Evolutionary conservation across 2,113 vertebrate genomes (phyloP).

Genomic region (Caranx ignobilis): DNA sequence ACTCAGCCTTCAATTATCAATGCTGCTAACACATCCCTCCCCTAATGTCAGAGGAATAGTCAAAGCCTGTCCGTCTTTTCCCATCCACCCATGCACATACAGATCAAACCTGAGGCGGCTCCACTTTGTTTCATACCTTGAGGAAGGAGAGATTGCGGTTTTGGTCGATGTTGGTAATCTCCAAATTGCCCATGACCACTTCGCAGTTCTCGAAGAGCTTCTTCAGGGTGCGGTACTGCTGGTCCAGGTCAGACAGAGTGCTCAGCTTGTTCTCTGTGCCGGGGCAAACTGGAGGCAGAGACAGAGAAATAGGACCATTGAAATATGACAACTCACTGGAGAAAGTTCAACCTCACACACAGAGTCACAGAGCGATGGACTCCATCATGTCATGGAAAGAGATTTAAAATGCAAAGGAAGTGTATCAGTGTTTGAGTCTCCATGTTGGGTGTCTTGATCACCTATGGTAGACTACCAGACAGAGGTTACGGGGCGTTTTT

Average conservation of each 20-base stretch:
- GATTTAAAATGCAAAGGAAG: not conserved
- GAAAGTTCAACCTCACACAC: not conserved
- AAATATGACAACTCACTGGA: not conserved
- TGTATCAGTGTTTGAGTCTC: not conserved
- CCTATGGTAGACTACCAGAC: not conserved
- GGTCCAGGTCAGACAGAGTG: conserved; percentile 96
- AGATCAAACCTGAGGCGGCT: not conserved
- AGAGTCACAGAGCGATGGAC: not conserved
- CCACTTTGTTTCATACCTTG: conserved; percentile 80
- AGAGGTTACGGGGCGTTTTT: not conserved
- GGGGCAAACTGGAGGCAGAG: conserved; percentile 88
- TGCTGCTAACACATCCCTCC: conserved; percentile 16
- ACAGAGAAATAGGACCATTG: not conserved
- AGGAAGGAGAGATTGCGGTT: conserved; percentile 96
- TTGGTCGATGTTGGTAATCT: conserved; percentile 97
- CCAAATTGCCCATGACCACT: conserved; percentile 98
- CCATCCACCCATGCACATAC: not conserved
- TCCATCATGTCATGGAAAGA: not conserved
- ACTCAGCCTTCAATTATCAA: not conserved
- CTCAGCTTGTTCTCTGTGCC: conserved; percentile 98
- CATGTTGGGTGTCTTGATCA: not conserved
- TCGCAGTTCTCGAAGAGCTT: conserved; percentile 99
- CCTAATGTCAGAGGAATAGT: not conserved
- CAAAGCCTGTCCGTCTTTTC: not conserved
- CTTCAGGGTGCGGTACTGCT: conserved; percentile 94